These are phyloP conservation scores for Pandemis cinnamomeana DNA, from an alignment of 2,888 invertebrate genomes.

Conservation along the genomic window DNA sequence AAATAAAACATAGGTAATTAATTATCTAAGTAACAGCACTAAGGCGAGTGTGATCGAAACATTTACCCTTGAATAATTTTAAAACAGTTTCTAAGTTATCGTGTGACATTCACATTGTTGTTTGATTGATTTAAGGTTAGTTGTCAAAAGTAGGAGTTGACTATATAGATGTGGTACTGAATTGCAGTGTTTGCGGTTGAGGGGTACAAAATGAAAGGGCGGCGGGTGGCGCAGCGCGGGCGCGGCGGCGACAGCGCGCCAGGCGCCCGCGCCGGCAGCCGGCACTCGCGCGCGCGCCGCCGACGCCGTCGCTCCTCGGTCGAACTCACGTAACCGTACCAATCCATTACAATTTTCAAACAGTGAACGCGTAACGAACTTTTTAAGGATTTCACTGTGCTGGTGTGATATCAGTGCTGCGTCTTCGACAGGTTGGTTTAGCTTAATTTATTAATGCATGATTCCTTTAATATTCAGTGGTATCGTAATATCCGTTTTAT, in stretches of 20 bases:
- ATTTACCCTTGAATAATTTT: slow-evolving; percentile 5
- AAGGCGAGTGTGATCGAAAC: not conserved
- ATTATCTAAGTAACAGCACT: slow-evolving; percentile 24
- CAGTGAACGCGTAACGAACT: slow-evolving; percentile 75
- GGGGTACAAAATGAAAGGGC: slow-evolving; percentile 48
- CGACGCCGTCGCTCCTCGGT: slow-evolving; percentile 73
- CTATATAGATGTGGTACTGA: not conserved
- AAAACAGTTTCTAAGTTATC: not conserved
- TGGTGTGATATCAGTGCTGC: slow-evolving; percentile 61
- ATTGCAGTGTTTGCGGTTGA: slow-evolving; percentile 3
- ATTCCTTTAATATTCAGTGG: not conserved
- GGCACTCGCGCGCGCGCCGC: slow-evolving; percentile 81
- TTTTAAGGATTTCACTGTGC: slow-evolving; percentile 75
- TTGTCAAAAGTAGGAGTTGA: not conserved
- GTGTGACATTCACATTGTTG: not conserved
- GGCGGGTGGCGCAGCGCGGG: slow-evolving; percentile 57
- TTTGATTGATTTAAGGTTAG: not conserved
- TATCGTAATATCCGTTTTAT: not conserved
- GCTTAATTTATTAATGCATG: slow-evolving; percentile 43
- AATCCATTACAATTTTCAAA: slow-evolving; percentile 56
- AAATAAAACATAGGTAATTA: slow-evolving; percentile 4
- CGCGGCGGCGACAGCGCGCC: slow-evolving; percentile 61
- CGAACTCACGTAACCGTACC: slow-evolving; percentile 67
- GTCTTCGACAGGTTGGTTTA: slow-evolving; percentile 63
- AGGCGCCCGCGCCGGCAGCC: slow-evolving; percentile 30